phyloP scores from a whole-genome alignment of 1,140 invertebrate species.

The Leptoteleia sp. region DNA sequence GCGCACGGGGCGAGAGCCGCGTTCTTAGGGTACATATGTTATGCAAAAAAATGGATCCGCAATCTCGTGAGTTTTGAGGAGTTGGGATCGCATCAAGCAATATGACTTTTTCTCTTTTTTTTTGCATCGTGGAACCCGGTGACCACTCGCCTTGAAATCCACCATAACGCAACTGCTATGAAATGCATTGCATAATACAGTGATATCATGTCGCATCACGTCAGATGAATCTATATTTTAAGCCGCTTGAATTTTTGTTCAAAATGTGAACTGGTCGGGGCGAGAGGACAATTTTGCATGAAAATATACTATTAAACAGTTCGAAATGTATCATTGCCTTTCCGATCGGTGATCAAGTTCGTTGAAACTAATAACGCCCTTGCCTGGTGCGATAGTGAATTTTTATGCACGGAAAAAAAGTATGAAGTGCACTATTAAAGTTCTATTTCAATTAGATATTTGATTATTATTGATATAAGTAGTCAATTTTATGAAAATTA shows the following conservation, averaged over 20 bases:
- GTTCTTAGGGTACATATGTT: conserved; percentile 44
- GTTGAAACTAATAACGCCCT: too few species aligned
- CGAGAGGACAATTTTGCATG: too few species aligned
- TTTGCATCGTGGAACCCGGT: conserved; percentile 17
- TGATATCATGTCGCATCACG: conserved; percentile 4
- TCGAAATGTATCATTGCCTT: too few species aligned
- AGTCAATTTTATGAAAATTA: too few species aligned
- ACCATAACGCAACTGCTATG: conserved; percentile 28
- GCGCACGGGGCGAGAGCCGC: background rate
- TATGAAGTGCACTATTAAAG: too few species aligned
- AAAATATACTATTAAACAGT: too few species aligned
- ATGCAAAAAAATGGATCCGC: conserved; percentile 41
- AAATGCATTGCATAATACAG: conserved; percentile 50
- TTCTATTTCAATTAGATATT: too few species aligned
- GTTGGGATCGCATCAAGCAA: conserved; percentile 26
- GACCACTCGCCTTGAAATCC: conserved; percentile 27
- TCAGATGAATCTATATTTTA: conserved; percentile 11
- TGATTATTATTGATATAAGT: too few species aligned
- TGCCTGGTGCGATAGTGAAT: too few species aligned
- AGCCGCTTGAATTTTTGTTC: background rate
- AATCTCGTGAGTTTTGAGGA: conserved; percentile 30
- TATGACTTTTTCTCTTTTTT: conserved; percentile 21
- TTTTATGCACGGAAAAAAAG: too few species aligned
- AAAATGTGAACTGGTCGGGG: conserved; percentile 20
- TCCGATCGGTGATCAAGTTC: too few species aligned